Percentiles rank a stretch among this genome's conserved stretches.
phyloP scores from a whole-genome alignment of 2,888 invertebrate genomes.

The Nemapogon koenigi region DNA sequence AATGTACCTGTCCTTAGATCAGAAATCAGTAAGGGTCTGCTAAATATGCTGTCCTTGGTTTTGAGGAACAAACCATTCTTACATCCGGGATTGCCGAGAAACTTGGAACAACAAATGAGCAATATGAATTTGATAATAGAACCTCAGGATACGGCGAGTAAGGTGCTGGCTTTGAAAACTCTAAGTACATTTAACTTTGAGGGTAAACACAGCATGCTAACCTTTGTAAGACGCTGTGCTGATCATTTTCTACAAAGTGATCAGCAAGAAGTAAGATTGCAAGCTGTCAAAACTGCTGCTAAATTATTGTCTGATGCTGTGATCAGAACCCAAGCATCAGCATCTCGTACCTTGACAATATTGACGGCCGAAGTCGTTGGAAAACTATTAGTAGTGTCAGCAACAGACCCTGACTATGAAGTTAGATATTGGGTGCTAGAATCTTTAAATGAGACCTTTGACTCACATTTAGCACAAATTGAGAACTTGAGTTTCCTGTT shows the following conservation, averaged over 20 bases:
- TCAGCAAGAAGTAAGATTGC: constrained; percentile 85
- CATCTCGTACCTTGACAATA: constrained; percentile 84
- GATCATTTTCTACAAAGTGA: constrained; percentile 91
- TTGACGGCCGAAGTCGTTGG: constrained; percentile 87
- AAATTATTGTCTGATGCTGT: constrained; percentile 86
- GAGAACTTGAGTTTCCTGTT: constrained; percentile 93
- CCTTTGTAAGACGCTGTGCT: constrained; percentile 91
- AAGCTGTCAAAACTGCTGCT: constrained; percentile 94
- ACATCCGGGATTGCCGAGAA: constrained; percentile 80
- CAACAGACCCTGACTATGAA: constrained; percentile 94
- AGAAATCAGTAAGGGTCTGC: constrained; percentile 90
- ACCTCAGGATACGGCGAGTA: constrained; percentile 78
- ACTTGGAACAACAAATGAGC: constrained; percentile 58
- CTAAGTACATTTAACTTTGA: constrained; percentile 92
- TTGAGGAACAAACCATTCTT: constrained; percentile 86
- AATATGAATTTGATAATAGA: constrained; percentile 56
- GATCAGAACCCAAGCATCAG: constrained; percentile 64
- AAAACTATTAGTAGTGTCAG: constrained; percentile 89
- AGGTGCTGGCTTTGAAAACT: constrained; percentile 91
- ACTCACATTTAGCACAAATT: constrained; percentile 94
- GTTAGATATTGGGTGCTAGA: constrained; percentile 92
- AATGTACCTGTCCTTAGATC: constrained; percentile 86
- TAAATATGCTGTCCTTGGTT: constrained; percentile 90
- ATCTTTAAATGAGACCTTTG: constrained; percentile 90
- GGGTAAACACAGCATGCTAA: constrained; percentile 83